Percentiles rank a stretch among this genome's conserved stretches.
Conservation (phyloP, 23 tunicate genomes). For the Oikopleura dioica region DNA sequence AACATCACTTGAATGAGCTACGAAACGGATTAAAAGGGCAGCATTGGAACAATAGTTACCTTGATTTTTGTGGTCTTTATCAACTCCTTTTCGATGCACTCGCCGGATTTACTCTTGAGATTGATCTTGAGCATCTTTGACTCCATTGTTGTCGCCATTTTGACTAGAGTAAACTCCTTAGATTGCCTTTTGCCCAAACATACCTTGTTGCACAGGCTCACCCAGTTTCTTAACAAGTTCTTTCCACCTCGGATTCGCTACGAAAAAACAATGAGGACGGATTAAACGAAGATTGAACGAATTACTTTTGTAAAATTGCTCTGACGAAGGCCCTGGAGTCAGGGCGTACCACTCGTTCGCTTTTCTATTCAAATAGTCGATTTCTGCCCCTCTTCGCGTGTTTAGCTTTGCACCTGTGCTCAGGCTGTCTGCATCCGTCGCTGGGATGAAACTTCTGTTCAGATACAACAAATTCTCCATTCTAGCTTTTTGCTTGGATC, state of each 20-base stretch:
- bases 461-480: neutral
- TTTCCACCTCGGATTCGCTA: neutral
- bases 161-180: too few relatives aligned
- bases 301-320: too few relatives aligned
- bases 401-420: neutral
- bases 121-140: neutral
- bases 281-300: too few relatives aligned
- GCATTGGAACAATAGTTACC: too few relatives aligned
- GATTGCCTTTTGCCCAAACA: too few relatives aligned
- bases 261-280: neutral
- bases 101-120: neutral
- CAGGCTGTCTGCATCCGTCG: neutral
- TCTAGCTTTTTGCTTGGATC: too few relatives aligned
- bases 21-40: too few relatives aligned
- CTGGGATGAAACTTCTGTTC: neutral
- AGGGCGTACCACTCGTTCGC: neutral
- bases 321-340: neutral
- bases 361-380: neutral
- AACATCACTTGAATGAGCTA: neutral
- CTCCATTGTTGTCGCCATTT: neutral
- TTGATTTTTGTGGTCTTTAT: neutral
- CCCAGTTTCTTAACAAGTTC: neutral
- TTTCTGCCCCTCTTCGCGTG: neutral
- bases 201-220: neutral
- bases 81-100: neutral